Conservation (phyloP, 1,140 invertebrate species). For the Tetraneura akinire region DNA sequence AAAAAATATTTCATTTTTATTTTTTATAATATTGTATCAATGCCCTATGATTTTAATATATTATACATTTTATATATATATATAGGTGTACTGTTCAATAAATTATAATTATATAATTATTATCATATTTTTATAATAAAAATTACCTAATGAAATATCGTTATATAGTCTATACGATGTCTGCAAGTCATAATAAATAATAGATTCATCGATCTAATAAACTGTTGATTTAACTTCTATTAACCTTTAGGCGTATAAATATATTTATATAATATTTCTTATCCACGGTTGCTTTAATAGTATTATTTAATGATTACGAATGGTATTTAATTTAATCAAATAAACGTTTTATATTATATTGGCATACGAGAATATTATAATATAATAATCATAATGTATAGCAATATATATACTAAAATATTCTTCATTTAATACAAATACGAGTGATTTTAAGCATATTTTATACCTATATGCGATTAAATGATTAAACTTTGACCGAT, state of each 20-base stretch:
- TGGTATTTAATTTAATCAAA: conserved; percentile 2
- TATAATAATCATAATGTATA: not conserved
- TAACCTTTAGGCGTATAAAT: not conserved
- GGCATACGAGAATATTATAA: not conserved
- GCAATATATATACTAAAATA: too few species aligned
- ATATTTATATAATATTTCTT: not conserved
- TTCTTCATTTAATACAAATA: not conserved
- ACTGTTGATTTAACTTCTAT: not conserved
- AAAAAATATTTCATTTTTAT: too few species aligned
- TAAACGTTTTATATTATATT: not conserved
- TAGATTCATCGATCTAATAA: conserved; percentile 4
- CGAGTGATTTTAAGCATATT: not conserved
- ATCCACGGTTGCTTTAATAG: not conserved
- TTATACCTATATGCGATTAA: not conserved
- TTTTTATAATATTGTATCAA: too few species aligned
- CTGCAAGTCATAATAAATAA: not conserved
- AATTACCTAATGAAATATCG: too few species aligned
- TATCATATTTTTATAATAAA: too few species aligned
- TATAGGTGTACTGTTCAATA: too few species aligned
- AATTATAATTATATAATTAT: too few species aligned
- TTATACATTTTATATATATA: too few species aligned
- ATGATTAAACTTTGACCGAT: conserved; percentile 13
- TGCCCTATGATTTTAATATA: too few species aligned
- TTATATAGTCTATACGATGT: not conserved
- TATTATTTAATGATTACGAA: not conserved